These are phyloP conservation scores for Anoplolepis gracilipes DNA, from an alignment of 1,140 invertebrate genomes.

Conservation along the genomic window DNA sequence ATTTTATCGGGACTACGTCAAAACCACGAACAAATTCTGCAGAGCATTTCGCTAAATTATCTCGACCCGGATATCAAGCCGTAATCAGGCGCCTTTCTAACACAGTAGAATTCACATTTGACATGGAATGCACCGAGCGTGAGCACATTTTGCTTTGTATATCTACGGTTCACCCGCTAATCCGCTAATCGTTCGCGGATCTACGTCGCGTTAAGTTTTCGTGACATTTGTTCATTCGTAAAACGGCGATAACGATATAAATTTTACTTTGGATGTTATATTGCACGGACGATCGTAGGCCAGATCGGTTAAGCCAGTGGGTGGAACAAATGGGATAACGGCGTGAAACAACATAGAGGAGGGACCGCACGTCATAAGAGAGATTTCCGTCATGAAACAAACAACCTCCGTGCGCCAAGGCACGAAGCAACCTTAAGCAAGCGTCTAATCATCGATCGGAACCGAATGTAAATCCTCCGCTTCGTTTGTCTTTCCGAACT, in stretches of 20 bases:
- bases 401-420: constrained; percentile 61
- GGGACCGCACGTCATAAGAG: constrained; percentile 70
- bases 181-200: constrained; percentile 65
- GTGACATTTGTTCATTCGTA: constrained; percentile 70
- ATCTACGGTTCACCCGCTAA: constrained; percentile 32
- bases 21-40: constrained; percentile 20
- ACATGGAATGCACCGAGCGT: constrained; percentile 10
- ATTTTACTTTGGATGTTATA: constrained; percentile 68
- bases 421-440: constrained; percentile 70
- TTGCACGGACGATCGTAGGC: constrained; percentile 53
- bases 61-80: neutral
- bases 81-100: constrained; percentile 5
- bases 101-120: constrained; percentile 8
- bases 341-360: constrained; percentile 70
- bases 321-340: constrained; percentile 74
- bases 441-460: constrained; percentile 64
- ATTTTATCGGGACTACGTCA: constrained; percentile 1
- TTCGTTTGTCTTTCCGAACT: constrained; percentile 63
- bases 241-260: constrained; percentile 60
- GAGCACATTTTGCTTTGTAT: constrained; percentile 18
- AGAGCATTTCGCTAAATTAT: neutral
- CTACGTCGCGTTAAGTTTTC: constrained; percentile 41
- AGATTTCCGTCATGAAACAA: constrained; percentile 74
- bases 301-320: constrained; percentile 63
- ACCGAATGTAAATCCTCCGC: constrained; percentile 65